Evolutionary conservation across 2,113 vertebrate genomes (phyloP).

Genomic region (Steatornis caripensis): DNA sequence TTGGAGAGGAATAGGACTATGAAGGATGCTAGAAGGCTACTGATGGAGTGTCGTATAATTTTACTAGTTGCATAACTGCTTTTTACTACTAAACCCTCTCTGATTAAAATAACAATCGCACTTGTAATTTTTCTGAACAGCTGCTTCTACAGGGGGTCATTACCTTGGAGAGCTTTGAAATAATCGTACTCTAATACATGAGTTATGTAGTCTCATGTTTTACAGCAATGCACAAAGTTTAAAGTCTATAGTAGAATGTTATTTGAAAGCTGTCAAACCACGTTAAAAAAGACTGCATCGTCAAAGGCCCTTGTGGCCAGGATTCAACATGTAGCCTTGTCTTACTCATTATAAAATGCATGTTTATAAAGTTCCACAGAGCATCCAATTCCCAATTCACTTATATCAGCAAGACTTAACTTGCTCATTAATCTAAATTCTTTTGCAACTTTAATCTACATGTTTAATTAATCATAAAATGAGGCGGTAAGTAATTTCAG

Average conservation of each 20-base stretch:
- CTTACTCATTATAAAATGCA: conserved; percentile 86
- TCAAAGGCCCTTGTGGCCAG: conserved; percentile 77
- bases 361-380: conserved; percentile 86
- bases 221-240: conserved; percentile 80
- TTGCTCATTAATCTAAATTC: conserved; percentile 91
- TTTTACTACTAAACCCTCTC: conserved; percentile 76
- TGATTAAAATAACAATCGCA: conserved; percentile 85
- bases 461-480: conserved; percentile 97
- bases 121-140: conserved; percentile 82
- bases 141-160: conserved; percentile 79
- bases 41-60: conserved; percentile 74
- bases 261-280: conserved; percentile 86
- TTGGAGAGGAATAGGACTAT: neutral
- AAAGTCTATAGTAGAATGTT: conserved; percentile 80
- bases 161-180: conserved; percentile 77
- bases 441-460: conserved; percentile 94
- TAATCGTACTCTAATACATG: conserved; percentile 74
- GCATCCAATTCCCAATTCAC: conserved; percentile 83
- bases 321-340: conserved; percentile 84
- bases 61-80: conserved; percentile 80
- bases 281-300: conserved; percentile 82
- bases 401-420: conserved; percentile 88
- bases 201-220: conserved; percentile 77
- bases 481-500: conserved; percentile 92
- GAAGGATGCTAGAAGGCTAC: conserved; percentile 57